Base-by-base conservation (phyloP, 2,797 vertebrate genomes). In the Poeciliopsis infans region DNA sequence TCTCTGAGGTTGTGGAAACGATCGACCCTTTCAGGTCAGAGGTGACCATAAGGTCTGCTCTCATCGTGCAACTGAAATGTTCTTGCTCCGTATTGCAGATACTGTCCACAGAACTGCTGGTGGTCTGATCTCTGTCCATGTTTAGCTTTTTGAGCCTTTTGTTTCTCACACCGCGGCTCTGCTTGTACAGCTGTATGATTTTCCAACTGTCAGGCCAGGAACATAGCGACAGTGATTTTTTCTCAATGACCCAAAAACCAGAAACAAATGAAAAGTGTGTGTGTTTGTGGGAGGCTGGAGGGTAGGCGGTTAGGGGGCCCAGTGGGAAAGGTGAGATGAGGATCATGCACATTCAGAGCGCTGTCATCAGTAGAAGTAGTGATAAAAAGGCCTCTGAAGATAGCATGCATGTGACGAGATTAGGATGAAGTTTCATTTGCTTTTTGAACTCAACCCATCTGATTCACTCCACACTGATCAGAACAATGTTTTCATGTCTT, bases 111-210 rank as follows among this genome's bases (percentile, higher is more conserved):
- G 74, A 25, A 51, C 49, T 36, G 59, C 33, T 28, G 79, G 75
- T 75, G 80, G 82, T 82, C 79, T 73, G 77, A 75, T 82, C 72
- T 85, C 23, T 0, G 8, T 66, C 68, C 43, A 1, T 31, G n/a
- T 6, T 57, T 74, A 39, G n/a, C 23, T 78, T 68, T 33, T 79
- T 80, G 31, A 70, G 39, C 64, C 75, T 79, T 70, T 79, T 83
- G 45, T 0, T 23, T 83, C 84, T 82, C 57, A 51, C 74, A 78
- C 71, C 72, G 75, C 16, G 0, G 57, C 31, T 86, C 55, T 92
- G 89, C 86, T 92, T 92, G 89, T 76, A 90, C 90, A 93, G 92
- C 92, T 94, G 90, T 79, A 78, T 36, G 28, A 77, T 82, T 88
- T 88, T 90, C 83, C 53, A 0, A 75, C n/a, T 55, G 59, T 77